phyloP scores from a whole-genome alignment of 2,113 vertebrate species.

The Polypterus bichir region DNA sequence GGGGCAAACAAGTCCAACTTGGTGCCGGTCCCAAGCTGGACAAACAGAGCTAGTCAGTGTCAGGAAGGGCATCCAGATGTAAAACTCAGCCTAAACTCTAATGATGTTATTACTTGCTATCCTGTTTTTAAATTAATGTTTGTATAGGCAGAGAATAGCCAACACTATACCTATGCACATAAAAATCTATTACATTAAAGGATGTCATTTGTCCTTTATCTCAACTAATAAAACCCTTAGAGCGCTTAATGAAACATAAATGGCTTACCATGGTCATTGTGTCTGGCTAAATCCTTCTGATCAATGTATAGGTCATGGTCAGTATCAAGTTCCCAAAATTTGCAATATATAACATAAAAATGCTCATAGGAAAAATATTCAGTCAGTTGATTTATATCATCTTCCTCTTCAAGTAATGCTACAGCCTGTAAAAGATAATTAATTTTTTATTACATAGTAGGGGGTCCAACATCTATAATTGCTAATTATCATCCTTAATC shows the following conservation, averaged over 20 bases:
- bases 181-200: neutral
- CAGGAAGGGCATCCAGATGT: no score
- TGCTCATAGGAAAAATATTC: slow-evolving; percentile 95
- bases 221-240: slow-evolving; percentile 4
- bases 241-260: slow-evolving; percentile 3
- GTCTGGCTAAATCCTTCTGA: slow-evolving; percentile 71
- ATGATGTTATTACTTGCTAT: neutral
- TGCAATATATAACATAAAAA: slow-evolving; percentile 95
- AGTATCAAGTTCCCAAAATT: slow-evolving; percentile 93
- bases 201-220: slow-evolving; percentile 4
- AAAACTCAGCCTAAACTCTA: no score
- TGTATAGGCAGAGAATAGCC: neutral
- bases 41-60: no score
- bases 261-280: slow-evolving; percentile 75
- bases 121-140: neutral
- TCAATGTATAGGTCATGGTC: slow-evolving; percentile 91
- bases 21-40: no score
- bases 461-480: no score
- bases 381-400: slow-evolving; percentile 86
- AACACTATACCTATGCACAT: neutral
- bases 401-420: slow-evolving; percentile 74
- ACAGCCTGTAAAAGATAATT: slow-evolving; percentile 52
- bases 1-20: no score
- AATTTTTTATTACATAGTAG: no score
- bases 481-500: no score